These are phyloP conservation scores for Erpobdella octoculata DNA, from an alignment of 2,888 invertebrate genomes.

Conservation along the genomic window DNA sequence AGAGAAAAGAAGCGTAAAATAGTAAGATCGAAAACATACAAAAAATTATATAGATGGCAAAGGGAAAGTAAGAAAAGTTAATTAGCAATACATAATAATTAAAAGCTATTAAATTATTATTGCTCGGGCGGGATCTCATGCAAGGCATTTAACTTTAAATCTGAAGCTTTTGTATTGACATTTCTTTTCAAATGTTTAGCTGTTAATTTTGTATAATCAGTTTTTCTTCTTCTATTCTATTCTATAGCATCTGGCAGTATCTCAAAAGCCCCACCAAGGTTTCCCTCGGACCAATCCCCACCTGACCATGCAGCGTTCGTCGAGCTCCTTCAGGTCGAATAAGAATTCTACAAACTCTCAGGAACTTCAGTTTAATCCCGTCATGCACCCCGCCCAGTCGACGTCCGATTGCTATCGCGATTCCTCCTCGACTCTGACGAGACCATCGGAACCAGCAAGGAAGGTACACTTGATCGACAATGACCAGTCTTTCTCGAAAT, in stretches of 20 bases:
- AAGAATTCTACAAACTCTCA: not conserved
- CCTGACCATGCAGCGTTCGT: not conserved
- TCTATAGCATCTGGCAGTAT: not conserved
- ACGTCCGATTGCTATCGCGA: not conserved
- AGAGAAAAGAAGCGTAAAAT: no score
- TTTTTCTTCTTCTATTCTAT: not conserved
- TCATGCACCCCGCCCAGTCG: not conserved
- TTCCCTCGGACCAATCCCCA: constrained; percentile 16
- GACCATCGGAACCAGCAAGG: not conserved
- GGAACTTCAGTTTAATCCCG: not conserved
- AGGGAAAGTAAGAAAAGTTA: no score
- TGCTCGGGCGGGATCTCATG: no score
- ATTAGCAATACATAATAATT: no score
- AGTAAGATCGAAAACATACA: no score
- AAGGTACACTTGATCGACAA: not conserved
- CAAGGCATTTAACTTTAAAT: no score
- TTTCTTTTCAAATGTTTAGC: no score
- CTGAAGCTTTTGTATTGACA: no score
- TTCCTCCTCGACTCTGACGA: not conserved
- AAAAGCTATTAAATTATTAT: no score
- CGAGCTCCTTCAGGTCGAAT: constrained; percentile 12
- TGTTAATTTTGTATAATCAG: not conserved
- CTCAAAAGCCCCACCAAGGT: not conserved
- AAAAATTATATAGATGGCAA: no score
- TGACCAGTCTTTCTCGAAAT: not conserved